These are phyloP conservation scores for Pungitius pungitius DNA, from an alignment of 2,113 vertebrate species.

Conservation along the genomic window DNA sequence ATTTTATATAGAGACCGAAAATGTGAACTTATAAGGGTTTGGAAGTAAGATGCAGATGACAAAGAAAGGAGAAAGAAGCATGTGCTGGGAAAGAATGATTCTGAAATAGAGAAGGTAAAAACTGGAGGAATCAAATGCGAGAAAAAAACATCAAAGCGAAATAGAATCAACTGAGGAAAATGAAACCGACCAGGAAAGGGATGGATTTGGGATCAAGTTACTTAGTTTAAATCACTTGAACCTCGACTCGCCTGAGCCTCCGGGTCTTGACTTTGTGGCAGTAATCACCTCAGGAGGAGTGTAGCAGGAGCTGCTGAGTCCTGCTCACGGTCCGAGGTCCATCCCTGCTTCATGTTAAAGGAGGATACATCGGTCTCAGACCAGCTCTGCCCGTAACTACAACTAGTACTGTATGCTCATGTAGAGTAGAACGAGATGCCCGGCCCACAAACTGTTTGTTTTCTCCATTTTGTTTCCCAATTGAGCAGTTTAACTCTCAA, in stretches of 20 bases:
- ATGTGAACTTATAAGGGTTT: slow-evolving; percentile 5
- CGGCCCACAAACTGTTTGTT: neutral
- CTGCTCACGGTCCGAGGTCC: slow-evolving; percentile 37
- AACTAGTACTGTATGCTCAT: neutral
- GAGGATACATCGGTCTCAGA: slow-evolving; percentile 12
- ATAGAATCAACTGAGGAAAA: slow-evolving; percentile 26
- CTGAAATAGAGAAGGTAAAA: slow-evolving; percentile 15
- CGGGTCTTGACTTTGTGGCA: slow-evolving; percentile 31
- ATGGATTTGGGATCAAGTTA: slow-evolving; percentile 35
- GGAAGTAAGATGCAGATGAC: slow-evolving; percentile 3
- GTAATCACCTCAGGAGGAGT: slow-evolving; percentile 56
- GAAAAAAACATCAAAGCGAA: slow-evolving; percentile 28
- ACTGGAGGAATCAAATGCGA: neutral
- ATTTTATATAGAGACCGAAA: slow-evolving; percentile 14
- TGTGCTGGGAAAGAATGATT: neutral
- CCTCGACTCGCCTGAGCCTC: slow-evolving; percentile 6
- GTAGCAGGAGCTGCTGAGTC: slow-evolving; percentile 35
- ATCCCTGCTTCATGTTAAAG: slow-evolving; percentile 33
- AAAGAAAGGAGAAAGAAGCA: neutral
- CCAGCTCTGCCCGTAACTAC: slow-evolving; percentile 12
- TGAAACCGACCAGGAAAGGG: slow-evolving; percentile 25
- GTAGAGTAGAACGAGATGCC: slow-evolving; percentile 5
- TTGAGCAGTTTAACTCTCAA: neutral
- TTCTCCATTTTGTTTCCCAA: neutral
- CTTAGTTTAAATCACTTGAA: slow-evolving; percentile 46